Evolutionary conservation across 2,113 vertebrate genomes (phyloP).

Genomic region (Oreochromis aureus): DNA sequence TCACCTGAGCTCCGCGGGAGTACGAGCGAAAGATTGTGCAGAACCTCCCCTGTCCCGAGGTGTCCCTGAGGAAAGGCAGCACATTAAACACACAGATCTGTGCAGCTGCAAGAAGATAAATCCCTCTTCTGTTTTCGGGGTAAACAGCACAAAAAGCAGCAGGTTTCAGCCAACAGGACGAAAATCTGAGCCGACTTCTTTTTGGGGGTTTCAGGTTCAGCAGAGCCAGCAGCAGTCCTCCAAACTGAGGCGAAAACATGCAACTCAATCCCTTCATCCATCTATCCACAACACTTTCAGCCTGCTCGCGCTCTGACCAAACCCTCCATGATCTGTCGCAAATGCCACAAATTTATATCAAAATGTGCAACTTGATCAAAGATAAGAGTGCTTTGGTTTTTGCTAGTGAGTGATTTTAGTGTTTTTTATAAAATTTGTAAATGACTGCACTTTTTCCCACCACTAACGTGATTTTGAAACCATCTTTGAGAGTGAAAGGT

Average conservation of each 20-base stretch:
- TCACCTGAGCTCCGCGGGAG: conserved; percentile 96
- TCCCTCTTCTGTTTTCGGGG: background rate
- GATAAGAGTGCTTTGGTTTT: background rate
- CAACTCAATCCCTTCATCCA: background rate
- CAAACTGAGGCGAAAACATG: background rate
- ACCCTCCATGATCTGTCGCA: background rate
- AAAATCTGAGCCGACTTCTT: background rate
- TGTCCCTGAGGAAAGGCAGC: conserved; percentile 82
- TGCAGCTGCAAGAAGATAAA: background rate
- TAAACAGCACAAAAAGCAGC: rapidly evolving
- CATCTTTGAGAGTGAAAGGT: background rate
- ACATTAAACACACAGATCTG: background rate
- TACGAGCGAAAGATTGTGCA: conserved; percentile 99
- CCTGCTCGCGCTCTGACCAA: background rate
- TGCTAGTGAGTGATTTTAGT: background rate
- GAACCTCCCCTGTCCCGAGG: conserved; percentile 95
- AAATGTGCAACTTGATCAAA: rapidly evolving
- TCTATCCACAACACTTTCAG: background rate
- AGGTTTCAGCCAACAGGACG: background rate
- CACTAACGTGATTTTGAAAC: background rate
- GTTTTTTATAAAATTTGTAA: rapidly evolving
- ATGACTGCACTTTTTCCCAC: background rate
- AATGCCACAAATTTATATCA: background rate
- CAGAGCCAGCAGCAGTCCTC: background rate
- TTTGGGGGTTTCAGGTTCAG: background rate